These are phyloP conservation scores for Leptinotarsa undecemlineata DNA, from an alignment of 1,140 invertebrate species.

Conservation along the genomic window DNA sequence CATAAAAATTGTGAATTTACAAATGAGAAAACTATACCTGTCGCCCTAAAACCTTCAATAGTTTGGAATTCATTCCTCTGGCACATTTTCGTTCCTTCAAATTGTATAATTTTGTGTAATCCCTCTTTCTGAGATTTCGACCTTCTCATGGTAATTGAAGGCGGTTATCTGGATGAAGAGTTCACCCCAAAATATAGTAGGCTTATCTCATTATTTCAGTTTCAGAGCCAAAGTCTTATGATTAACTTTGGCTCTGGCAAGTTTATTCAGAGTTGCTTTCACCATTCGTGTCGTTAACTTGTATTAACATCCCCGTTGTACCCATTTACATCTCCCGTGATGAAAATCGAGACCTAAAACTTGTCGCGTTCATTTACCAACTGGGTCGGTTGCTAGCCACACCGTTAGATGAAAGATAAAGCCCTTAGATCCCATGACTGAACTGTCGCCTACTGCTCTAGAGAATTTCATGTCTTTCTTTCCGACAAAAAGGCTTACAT, in stretches of 20 bases:
- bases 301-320: not conserved
- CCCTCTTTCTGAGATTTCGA: not conserved
- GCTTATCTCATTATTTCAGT: conserved; percentile 6
- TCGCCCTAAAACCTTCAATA: no score
- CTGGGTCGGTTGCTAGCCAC: not conserved
- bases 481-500: no score
- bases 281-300: not conserved
- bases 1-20: no score
- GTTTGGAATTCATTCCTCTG: no score
- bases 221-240: not conserved
- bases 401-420: no score
- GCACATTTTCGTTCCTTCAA: no score
- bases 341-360: not conserved
- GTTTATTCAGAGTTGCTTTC: not conserved
- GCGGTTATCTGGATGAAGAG: not conserved
- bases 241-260: not conserved
- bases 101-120: no score
- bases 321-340: not conserved
- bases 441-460: no score
- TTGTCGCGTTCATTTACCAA: not conserved
- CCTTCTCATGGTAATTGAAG: not conserved
- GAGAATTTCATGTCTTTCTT: no score
- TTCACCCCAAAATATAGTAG: not conserved
- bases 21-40: no score
- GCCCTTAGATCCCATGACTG: no score